Conservation (phyloP, 2,888 invertebrate species). For the Petrolisthes cinctipes region DNA sequence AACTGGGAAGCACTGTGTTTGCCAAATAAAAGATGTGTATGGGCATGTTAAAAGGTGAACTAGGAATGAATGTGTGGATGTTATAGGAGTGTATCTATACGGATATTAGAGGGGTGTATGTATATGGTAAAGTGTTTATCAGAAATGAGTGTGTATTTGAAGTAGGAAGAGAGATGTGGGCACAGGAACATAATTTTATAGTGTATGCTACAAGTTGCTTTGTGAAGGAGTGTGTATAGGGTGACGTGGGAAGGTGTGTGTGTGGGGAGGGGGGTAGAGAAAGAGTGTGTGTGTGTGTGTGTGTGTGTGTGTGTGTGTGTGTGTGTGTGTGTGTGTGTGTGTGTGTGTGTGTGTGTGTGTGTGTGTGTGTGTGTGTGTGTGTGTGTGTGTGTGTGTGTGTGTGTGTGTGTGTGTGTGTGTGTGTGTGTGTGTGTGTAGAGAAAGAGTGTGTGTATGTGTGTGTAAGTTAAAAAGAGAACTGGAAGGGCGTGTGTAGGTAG, state of each 20-base stretch:
- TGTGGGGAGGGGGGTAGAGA: neutral
- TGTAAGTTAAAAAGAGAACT: neutral
- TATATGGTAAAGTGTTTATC: too few relatives aligned
- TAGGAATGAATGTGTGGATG: too few relatives aligned
- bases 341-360: slow-evolving; percentile 14
- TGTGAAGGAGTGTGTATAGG: neutral
- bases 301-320: neutral
- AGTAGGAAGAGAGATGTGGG: neutral
- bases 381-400: slow-evolving; percentile 10
- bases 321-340: slow-evolving; percentile 30
- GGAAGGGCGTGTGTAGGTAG: too few relatives aligned
- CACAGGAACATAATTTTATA: neutral
- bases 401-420: slow-evolving; percentile 7
- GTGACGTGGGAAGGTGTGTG: slow-evolving; percentile 6
- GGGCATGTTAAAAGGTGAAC: too few relatives aligned
- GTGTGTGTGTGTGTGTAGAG: neutral
- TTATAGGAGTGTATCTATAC: too few relatives aligned
- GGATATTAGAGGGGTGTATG: too few relatives aligned
- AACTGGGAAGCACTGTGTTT: too few relatives aligned
- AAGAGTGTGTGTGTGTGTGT: neutral
- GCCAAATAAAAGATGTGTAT: too few relatives aligned
- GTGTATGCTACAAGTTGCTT: neutral
- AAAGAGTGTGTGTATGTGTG: neutral
- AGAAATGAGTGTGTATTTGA: too few relatives aligned
- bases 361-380: neutral